These are phyloP conservation scores for Bombyx huttoni DNA, from an alignment of 2,888 invertebrate species.

Conservation along the genomic window DNA sequence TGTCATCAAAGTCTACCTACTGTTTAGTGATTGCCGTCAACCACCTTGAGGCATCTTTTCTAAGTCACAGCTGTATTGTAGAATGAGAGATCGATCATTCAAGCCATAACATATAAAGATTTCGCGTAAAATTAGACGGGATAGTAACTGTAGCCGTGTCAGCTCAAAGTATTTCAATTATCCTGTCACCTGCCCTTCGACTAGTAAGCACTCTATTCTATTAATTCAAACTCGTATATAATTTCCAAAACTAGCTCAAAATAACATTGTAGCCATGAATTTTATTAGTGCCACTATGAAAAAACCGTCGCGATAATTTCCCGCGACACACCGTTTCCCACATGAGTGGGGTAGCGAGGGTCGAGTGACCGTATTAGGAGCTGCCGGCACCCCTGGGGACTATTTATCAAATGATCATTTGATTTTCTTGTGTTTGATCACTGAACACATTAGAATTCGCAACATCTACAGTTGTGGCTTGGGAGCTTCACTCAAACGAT, in stretches of 20 bases:
- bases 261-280: neutral
- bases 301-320: slow-evolving; percentile 33
- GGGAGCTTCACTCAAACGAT: slow-evolving; percentile 39
- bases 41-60: no score
- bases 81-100: no score
- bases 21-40: no score
- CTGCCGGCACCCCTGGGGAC: slow-evolving; percentile 46
- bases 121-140: no score
- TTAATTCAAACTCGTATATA: neutral
- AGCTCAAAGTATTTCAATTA: no score
- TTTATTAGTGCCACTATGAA: neutral
- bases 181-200: no score
- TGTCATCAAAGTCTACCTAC: no score
- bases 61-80: no score
- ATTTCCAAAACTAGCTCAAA: neutral
- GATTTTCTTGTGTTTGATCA: slow-evolving; percentile 75
- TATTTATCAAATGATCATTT: slow-evolving; percentile 74
- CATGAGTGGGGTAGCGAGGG: slow-evolving; percentile 6
- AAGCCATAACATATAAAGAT: no score
- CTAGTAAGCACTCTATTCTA: neutral
- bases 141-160: no score
- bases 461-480: slow-evolving; percentile 29
- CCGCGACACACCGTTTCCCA: slow-evolving; percentile 21
- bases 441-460: slow-evolving; percentile 70
- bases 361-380: slow-evolving; percentile 60